Conservation (phyloP, 2,113 vertebrate genomes). For the Spermophilus dauricus region DNA sequence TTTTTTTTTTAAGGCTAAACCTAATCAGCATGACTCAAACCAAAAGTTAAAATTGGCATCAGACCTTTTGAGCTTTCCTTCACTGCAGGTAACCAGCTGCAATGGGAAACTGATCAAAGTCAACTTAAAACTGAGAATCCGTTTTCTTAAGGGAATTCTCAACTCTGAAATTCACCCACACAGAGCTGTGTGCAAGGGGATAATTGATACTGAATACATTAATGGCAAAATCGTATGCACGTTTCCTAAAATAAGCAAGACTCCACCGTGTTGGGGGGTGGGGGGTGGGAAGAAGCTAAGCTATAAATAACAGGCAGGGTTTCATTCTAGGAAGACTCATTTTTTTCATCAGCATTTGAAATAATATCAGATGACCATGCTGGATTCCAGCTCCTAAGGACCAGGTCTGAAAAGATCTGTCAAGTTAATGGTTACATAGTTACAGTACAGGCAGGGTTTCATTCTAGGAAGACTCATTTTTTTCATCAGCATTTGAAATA, state of each 20-base stretch:
- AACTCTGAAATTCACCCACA: slow-evolving; percentile 81
- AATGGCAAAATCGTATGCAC: slow-evolving; percentile 69
- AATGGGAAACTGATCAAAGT: slow-evolving; percentile 73
- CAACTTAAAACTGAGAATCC: slow-evolving; percentile 76
- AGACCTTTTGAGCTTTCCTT: slow-evolving; percentile 56
- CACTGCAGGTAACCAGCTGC: neutral
- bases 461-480: no score
- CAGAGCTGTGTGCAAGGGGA: slow-evolving; percentile 73
- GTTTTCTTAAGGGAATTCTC: slow-evolving; percentile 82
- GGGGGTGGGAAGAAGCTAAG: slow-evolving; percentile 44
- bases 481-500: slow-evolving; percentile 51
- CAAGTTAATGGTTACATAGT: neutral
- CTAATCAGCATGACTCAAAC: slow-evolving; percentile 37
- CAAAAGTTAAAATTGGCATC: slow-evolving; percentile 64
- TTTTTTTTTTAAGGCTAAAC: slow-evolving; percentile 53
- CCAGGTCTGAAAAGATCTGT: neutral
- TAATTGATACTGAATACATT: slow-evolving; percentile 84
- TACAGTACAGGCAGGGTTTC: no score
- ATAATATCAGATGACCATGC: neutral
- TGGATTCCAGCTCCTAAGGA: neutral
- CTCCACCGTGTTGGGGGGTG: neutral
- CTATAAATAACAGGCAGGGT: slow-evolving; percentile 75
- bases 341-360: slow-evolving; percentile 70
- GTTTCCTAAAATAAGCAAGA: slow-evolving; percentile 80
- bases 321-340: slow-evolving; percentile 61